A percentile compares a stretch with the other conserved stretches of the same genome.
phyloP scores from a whole-genome alignment of 2,797 vertebrate species.

The Numenius phaeopus region DNA sequence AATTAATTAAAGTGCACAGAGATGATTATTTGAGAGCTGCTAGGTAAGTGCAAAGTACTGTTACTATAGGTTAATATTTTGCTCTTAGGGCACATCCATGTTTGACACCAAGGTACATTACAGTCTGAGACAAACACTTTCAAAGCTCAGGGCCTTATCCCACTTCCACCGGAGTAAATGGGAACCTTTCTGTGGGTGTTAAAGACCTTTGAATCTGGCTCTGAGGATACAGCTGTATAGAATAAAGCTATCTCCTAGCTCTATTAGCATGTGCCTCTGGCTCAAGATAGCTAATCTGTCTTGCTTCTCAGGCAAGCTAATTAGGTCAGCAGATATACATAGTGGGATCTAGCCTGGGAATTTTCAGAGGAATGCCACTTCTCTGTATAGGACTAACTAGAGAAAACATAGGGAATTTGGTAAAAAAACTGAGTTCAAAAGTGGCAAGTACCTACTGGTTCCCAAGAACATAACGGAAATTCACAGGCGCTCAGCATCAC shows the following conservation, averaged over 20 bases:
- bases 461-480: not conserved
- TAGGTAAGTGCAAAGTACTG: constrained; percentile 41
- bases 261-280: constrained; percentile 24
- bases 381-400: not conserved
- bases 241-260: constrained; percentile 23
- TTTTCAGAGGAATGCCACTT: not conserved
- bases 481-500: not conserved
- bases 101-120: not conserved
- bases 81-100: not conserved
- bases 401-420: not conserved
- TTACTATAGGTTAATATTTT: constrained; percentile 58
- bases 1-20: constrained; percentile 67
- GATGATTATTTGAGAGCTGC: constrained; percentile 54
- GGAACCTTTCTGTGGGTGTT: not conserved
- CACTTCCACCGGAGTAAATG: not conserved
- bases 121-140: constrained; percentile 7
- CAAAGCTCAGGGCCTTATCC: not conserved
- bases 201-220: not conserved
- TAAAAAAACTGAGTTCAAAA: not conserved
- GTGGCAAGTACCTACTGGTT: not conserved
- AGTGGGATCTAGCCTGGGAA: not conserved
- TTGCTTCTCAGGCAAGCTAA: constrained; percentile 27
- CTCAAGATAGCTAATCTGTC: constrained; percentile 32
- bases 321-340: constrained; percentile 1
- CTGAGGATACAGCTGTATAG: not conserved